Evolutionary conservation across 2,888 invertebrate genomes (phyloP).

Genomic region (Cryptocephalus primarius): DNA sequence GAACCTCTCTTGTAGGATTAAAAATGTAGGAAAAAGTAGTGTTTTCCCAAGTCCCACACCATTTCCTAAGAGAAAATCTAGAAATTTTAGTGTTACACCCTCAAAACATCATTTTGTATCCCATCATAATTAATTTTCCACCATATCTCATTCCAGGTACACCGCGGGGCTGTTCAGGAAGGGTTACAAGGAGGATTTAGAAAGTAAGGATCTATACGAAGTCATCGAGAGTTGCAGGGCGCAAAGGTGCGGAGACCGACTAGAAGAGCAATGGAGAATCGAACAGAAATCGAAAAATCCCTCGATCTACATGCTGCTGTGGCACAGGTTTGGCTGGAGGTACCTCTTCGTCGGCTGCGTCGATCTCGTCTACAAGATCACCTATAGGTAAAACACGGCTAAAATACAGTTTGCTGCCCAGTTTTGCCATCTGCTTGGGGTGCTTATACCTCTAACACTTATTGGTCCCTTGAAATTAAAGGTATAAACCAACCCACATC

Average conservation of each 20-base stretch:
- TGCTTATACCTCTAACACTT: too few relatives aligned
- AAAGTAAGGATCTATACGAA: constrained; percentile 47
- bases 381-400: constrained; percentile 8
- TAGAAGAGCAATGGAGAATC: constrained; percentile 25
- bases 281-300: constrained; percentile 10
- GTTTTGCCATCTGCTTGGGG: too few relatives aligned
- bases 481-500: too few relatives aligned
- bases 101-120: too few relatives aligned
- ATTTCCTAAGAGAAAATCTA: too few relatives aligned
- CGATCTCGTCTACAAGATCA: constrained; percentile 10
- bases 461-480: too few relatives aligned
- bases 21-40: too few relatives aligned
- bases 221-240: constrained; percentile 35
- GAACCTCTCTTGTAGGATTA: too few relatives aligned
- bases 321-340: constrained; percentile 12
- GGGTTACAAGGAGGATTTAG: constrained; percentile 52
- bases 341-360: constrained; percentile 11
- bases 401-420: too few relatives aligned
- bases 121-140: too few relatives aligned
- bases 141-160: constrained; percentile 42
- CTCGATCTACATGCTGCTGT: constrained; percentile 13
- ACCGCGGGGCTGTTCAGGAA: constrained; percentile 52
- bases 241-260: constrained; percentile 15
- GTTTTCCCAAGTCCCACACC: too few relatives aligned
- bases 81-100: too few relatives aligned